These are phyloP conservation scores for Enteromius trimaculatus DNA, from an alignment of 2,797 vertebrate species.

Conservation along the genomic window DNA sequence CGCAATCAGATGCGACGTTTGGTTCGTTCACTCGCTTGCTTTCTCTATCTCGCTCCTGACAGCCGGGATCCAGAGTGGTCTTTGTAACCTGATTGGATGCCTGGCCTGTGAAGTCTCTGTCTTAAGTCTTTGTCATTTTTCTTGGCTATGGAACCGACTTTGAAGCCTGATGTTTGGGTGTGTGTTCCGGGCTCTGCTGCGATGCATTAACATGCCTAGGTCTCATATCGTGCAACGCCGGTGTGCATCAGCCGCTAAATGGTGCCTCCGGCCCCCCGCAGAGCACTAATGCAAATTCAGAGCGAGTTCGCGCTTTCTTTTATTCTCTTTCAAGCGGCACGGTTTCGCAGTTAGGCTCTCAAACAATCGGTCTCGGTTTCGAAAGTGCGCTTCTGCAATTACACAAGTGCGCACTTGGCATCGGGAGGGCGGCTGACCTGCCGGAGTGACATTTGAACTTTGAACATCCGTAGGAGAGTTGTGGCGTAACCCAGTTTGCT, in stretches of 20 bases:
- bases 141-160: neutral
- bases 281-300: slow-evolving; percentile 2
- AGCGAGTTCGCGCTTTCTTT: neutral
- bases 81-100: slow-evolving; percentile 44
- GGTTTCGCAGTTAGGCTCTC: neutral
- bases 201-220: slow-evolving; percentile 2
- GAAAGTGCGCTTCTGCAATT: neutral
- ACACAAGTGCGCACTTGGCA: slow-evolving; percentile 1
- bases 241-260: slow-evolving; percentile 1
- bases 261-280: neutral
- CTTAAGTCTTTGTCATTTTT: slow-evolving; percentile 21
- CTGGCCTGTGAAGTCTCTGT: slow-evolving; percentile 5
- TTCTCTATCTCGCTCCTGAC: slow-evolving; percentile 15
- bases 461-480: slow-evolving; percentile 53
- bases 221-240: neutral
- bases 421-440: slow-evolving; percentile 52
- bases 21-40: neutral
- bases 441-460: slow-evolving; percentile 58
- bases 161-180: neutral
- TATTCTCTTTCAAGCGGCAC: neutral
- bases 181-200: neutral
- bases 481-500: slow-evolving; percentile 58
- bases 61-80: slow-evolving; percentile 16
- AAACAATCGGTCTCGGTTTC: slow-evolving; percentile 6
- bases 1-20: neutral